Base-by-base conservation (phyloP, 30 jellyfish, hydroid and myxozoan genomes). In the Cassiopea andromeda region DNA sequence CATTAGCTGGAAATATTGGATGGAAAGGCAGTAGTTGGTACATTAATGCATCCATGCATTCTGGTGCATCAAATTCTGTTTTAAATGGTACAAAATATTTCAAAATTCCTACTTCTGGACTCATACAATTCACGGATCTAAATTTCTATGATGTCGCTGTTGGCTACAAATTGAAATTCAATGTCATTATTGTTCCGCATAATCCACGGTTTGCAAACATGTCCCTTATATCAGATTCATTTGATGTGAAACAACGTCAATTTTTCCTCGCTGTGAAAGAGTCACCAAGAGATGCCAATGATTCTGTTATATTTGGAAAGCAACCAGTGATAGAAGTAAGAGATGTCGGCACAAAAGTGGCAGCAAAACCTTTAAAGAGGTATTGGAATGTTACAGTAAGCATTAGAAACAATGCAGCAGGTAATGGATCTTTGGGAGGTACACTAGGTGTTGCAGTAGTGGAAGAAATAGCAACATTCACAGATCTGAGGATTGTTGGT, bases 301-400 rank as follows among this genome's bases (percentile, higher is more conserved):
- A 89, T 60, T 87, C 97, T 17, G 92, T 89, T 44, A 73, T 78
- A 9, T 93, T 93, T 64, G 97, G 97, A 7, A 89, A 82, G 61
- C 98, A 93, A 73, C 98, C 98, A 12, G 80, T 47, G 61, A 73
- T 93, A 12, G 98, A 93, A 69, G 90, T 93, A 14, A 83, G 94
- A 67, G 98, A 88, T 49, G 81, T 88, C 18, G 98, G 98, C 60
- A 93, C 98, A 19, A 71, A 78, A 10, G 68, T 48, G 17, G 98
- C 97, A 3, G 97, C 97, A 10, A 78, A 77, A 27, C 97, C 98
- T 15, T 73, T 92, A 47, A 81, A 77, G 76, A 50, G 75, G 44
- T 64, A 48, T 59, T 92, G 98, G 98, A 64, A 83, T 49, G 88
- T 93, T 7, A 86, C 94, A 1, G 98, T 79, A 5, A 54, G 85